Evolutionary conservation across 1,140 invertebrate species (phyloP), one percentile per base, ranked within the genome.

Genomic region (Trichonephila clavata): DNA sequence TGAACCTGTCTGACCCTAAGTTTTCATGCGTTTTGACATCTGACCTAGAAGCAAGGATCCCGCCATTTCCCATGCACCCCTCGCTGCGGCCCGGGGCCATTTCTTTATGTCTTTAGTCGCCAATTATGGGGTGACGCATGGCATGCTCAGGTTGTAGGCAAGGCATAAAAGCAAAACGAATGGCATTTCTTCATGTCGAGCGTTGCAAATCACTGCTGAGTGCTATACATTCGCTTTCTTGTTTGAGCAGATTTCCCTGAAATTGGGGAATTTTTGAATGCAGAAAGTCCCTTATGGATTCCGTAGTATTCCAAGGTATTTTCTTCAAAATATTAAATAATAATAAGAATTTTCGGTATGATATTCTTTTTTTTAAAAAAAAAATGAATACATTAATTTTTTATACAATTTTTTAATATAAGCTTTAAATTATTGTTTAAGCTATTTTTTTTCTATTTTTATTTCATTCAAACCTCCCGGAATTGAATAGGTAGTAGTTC

Each of bases 111-210:
- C 84, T 92, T 77, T 77, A 86, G 91, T 77, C 91, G 57, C 92
- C 92, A 93, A 93, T 93, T 93, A 93, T 50, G 21, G 84, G 86
- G 92, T 93, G 92, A 93, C 86, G 84, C 92, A 93, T 93, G 84
- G 92, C 84, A 68, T 92, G 39, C 91, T 91, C 80, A 92, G 39
- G 63, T 86, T 92, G 91, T 86, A 91, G 81, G 43, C n/a, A 60
- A 86, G 63, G 65, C 71, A 87, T 93, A 93, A 93, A 93, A 88
- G 84, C 92, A 61, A 93, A 93, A 93, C 86, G 92, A 88, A 93
- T 93, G 84, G 92, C 83, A 92, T 92, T 92, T 92, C 63, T 86
- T 13, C 61, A 71, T 86, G 91, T 92, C 91, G 65, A 50, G 83
- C 61, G 61, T 84, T 60, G 27, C 91, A 92, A 92, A 92, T 92